Conservation (phyloP, 2,888 invertebrate species). For the Sepioteuthis lessoniana region DNA sequence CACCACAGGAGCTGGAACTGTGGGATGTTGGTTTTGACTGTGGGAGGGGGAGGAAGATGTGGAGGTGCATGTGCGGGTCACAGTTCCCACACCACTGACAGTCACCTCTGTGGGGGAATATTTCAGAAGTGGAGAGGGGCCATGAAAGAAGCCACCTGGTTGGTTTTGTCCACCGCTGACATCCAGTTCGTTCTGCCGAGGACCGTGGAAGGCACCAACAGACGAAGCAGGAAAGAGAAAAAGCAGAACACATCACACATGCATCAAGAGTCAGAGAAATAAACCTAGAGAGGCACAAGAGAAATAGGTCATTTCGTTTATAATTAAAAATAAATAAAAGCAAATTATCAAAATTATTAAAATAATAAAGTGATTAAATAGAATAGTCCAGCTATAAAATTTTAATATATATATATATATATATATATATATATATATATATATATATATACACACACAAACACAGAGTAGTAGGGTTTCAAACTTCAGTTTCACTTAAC, state of each 20-base stretch:
- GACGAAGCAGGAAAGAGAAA: not conserved
- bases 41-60: conserved; percentile 45
- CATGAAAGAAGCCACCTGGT: conserved; percentile 44
- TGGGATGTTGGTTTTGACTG: conserved; percentile 36
- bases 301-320: not conserved
- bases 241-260: not conserved
- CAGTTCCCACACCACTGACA: conserved; percentile 46
- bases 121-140: conserved; percentile 47
- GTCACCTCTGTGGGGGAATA: conserved; percentile 45
- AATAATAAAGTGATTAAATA: too few species aligned
- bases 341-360: too few species aligned
- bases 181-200: conserved; percentile 43
- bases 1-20: conserved; percentile 39
- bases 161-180: conserved; percentile 37
- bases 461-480: too few species aligned
- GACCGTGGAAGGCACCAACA: not conserved
- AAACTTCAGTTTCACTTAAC: too few species aligned
- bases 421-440: too few species aligned
- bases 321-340: not conserved
- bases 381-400: too few species aligned
- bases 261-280: not conserved
- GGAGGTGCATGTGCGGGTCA: conserved; percentile 42
- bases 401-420: too few species aligned
- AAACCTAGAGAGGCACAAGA: not conserved
- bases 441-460: too few species aligned